Conservation (phyloP, 1,140 invertebrate species). For the Leptoteleia sp. region DNA sequence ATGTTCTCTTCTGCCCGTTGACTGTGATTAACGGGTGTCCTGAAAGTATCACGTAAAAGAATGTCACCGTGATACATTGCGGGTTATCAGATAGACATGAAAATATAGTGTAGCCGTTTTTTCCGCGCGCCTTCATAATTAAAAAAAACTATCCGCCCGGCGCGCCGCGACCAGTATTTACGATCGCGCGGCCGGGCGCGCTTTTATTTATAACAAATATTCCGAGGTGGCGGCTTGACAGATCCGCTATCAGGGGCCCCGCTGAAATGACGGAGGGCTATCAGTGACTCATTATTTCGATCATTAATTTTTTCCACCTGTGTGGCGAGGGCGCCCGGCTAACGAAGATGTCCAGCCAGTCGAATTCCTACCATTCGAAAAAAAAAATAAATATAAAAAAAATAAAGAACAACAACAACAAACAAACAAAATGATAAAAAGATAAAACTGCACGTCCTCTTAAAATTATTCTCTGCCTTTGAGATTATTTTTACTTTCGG, state of each 20-base stretch:
- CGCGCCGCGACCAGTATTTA: constrained; percentile 16
- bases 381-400: too few species aligned
- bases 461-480: too few species aligned
- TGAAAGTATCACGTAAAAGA: constrained; percentile 64
- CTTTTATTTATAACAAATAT: constrained; percentile 22
- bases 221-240: constrained; percentile 6
- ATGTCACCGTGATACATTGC: constrained; percentile 58
- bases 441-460: too few species aligned
- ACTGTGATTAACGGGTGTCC: constrained; percentile 66
- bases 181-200: not conserved
- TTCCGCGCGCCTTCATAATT: constrained; percentile 24
- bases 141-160: constrained; percentile 37
- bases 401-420: too few species aligned
- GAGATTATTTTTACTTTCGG: too few species aligned
- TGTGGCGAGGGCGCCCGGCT: too few species aligned
- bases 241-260: not conserved
- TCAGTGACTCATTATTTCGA: constrained; percentile 24
- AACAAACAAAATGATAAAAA: too few species aligned
- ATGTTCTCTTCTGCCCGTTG: constrained; percentile 53
- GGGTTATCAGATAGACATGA: constrained; percentile 55
- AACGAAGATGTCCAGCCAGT: too few species aligned
- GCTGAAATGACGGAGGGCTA: constrained; percentile 6
- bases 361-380: too few species aligned
- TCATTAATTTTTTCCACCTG: constrained; percentile 18
- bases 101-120: constrained; percentile 41